Conservation (phyloP, 1,140 invertebrate species). For the Drosophila seguyi region DNA sequence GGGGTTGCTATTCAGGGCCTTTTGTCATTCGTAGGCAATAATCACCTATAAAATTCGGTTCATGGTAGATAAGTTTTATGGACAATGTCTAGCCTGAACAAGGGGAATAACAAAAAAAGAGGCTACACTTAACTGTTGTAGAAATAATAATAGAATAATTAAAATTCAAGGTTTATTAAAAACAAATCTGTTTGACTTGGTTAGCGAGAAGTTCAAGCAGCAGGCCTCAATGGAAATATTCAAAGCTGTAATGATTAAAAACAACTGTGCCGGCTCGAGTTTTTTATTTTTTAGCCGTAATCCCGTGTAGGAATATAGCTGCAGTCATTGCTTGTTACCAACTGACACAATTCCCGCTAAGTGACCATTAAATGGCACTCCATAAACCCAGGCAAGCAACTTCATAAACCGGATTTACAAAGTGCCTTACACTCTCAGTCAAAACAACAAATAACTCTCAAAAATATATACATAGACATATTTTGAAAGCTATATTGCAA, state of each 20-base stretch:
- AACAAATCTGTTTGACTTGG: not conserved
- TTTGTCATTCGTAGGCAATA: constrained; percentile 37
- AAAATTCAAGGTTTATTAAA: constrained; percentile 2
- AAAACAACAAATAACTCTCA: constrained; percentile 25
- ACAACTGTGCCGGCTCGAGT: constrained; percentile 1
- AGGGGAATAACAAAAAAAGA: constrained; percentile 2
- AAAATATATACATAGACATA: constrained; percentile 21
- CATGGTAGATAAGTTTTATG: constrained; percentile 44
- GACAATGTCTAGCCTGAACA: constrained; percentile 11
- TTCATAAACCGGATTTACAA: constrained; percentile 42
- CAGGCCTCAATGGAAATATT: constrained; percentile 2
- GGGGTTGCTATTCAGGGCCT: constrained; percentile 17
- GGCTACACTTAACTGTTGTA: no score
- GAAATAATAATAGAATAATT: constrained; percentile 7
- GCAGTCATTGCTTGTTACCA: constrained; percentile 40
- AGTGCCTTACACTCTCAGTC: constrained; percentile 20
- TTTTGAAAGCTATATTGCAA: constrained; percentile 47
- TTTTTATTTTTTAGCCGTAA: not conserved
- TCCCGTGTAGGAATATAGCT: not conserved
- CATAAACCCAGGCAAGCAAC: constrained; percentile 41
- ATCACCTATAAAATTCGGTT: constrained; percentile 42
- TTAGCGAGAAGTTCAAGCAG: not conserved
- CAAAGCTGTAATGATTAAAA: not conserved
- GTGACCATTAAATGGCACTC: constrained; percentile 34
- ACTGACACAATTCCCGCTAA: constrained; percentile 49